These are phyloP conservation scores for Drosophila lacertosa DNA, from an alignment of 1,140 invertebrate species.

Conservation along the genomic window DNA sequence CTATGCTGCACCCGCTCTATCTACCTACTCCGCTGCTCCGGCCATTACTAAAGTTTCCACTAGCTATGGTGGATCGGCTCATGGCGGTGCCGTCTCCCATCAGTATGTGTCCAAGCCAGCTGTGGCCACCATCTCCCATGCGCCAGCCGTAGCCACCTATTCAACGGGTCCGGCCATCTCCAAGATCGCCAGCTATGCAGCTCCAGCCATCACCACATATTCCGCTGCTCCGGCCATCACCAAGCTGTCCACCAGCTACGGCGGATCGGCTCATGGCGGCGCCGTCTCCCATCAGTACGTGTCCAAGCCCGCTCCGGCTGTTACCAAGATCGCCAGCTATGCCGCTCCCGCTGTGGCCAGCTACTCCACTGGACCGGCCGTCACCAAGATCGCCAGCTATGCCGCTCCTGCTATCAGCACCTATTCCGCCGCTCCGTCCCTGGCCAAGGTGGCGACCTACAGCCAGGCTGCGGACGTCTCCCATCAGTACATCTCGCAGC, in stretches of 20 bases:
- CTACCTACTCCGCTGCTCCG: slow-evolving; percentile 25
- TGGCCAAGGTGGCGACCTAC: slow-evolving; percentile 31
- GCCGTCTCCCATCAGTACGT: slow-evolving; percentile 65
- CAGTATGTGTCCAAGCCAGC: slow-evolving; percentile 63
- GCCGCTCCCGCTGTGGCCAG: slow-evolving; percentile 29
- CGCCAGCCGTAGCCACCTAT: slow-evolving; percentile 43
- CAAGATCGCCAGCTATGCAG: slow-evolving; percentile 60
- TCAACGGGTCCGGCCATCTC: slow-evolving; percentile 44
- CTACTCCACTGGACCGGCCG: slow-evolving; percentile 11
- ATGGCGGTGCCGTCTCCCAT: slow-evolving; percentile 61
- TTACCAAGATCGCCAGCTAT: slow-evolving; percentile 19
- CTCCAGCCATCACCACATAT: slow-evolving; percentile 37
- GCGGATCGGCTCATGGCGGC: slow-evolving; percentile 16
- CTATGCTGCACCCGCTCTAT: slow-evolving; percentile 39
- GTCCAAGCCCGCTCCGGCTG: slow-evolving; percentile 50
- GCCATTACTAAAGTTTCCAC: slow-evolving; percentile 40
- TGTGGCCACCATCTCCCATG: slow-evolving; percentile 27
- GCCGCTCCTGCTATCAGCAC: slow-evolving; percentile 34
- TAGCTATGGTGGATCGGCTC: slow-evolving; percentile 35
- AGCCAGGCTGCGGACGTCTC: slow-evolving; percentile 40
- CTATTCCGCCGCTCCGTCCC: slow-evolving; percentile 35
- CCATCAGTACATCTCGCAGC: slow-evolving; percentile 50
- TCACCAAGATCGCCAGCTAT: slow-evolving; percentile 19
- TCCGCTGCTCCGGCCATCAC: slow-evolving; percentile 43
- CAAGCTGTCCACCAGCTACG: slow-evolving; percentile 25